Conservation (phyloP, 2,113 vertebrate genomes). For the Heliornis fulica region DNA sequence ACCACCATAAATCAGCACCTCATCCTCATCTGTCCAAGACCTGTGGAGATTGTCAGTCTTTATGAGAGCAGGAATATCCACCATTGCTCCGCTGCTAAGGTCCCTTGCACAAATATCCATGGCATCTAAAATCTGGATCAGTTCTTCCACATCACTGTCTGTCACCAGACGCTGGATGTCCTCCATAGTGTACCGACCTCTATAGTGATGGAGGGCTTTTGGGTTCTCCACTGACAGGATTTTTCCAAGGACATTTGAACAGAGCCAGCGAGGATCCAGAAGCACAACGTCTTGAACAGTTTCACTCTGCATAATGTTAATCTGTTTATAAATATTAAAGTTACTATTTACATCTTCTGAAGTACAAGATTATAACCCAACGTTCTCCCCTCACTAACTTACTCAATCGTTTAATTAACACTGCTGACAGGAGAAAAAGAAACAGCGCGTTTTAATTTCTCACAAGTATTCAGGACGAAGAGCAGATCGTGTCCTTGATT, state of each 20-base stretch:
- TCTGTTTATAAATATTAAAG: slow-evolving; percentile 75
- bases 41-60: slow-evolving; percentile 91
- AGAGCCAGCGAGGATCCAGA: slow-evolving; percentile 96
- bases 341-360: background rate
- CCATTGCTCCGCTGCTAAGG: slow-evolving; percentile 88
- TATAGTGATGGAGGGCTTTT: slow-evolving; percentile 95
- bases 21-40: slow-evolving; percentile 95
- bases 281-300: slow-evolving; percentile 97
- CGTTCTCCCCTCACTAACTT: fast-evolving
- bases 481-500: background rate
- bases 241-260: slow-evolving; percentile 86
- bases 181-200: slow-evolving; percentile 93
- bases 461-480: background rate
- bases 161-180: slow-evolving; percentile 91
- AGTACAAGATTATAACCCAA: background rate
- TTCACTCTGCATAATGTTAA: slow-evolving; percentile 98
- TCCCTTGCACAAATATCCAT: slow-evolving; percentile 97
- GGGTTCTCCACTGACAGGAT: slow-evolving; percentile 92
- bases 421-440: background rate
- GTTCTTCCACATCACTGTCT: slow-evolving; percentile 92
- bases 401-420: background rate
- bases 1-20: slow-evolving; percentile 88
- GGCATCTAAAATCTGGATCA: slow-evolving; percentile 94
- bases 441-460: background rate
- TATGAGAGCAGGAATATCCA: slow-evolving; percentile 95